Conservation (phyloP, 2,888 invertebrate genomes). For the Athetis lepigone region DNA sequence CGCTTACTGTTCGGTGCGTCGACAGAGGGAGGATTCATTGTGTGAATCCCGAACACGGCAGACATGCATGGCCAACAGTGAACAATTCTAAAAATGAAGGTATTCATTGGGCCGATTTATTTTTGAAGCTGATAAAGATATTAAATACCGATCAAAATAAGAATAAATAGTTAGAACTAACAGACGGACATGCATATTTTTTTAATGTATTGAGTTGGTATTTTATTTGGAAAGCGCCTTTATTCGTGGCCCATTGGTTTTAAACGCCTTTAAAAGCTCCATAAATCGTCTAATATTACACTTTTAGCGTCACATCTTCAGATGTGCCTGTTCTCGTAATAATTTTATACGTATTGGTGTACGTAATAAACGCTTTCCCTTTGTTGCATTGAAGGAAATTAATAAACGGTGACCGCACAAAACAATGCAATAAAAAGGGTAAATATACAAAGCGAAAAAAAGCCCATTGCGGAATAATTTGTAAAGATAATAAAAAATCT, state of each 20-base stretch:
- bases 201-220: slow-evolving; percentile 63
- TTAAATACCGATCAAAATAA: slow-evolving; percentile 53
- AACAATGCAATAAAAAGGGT: slow-evolving; percentile 56
- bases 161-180: slow-evolving; percentile 47
- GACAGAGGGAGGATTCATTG: slow-evolving; percentile 75
- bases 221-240: slow-evolving; percentile 71
- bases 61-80: slow-evolving; percentile 53
- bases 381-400: slow-evolving; percentile 38
- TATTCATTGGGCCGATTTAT: slow-evolving; percentile 48
- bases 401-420: slow-evolving; percentile 46
- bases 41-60: slow-evolving; percentile 55
- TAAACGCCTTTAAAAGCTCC: slow-evolving; percentile 73
- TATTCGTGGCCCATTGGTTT: slow-evolving; percentile 74
- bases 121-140: slow-evolving; percentile 57
- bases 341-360: slow-evolving; percentile 32
- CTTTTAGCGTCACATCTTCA: slow-evolving; percentile 72
- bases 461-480: slow-evolving; percentile 44
- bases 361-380: slow-evolving; percentile 20
- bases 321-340: slow-evolving; percentile 57
- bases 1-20: slow-evolving; percentile 73
- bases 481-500: slow-evolving; percentile 62
- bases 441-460: slow-evolving; percentile 47
- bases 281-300: slow-evolving; percentile 79
- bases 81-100: slow-evolving; percentile 63
- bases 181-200: slow-evolving; percentile 48